Conservation (phyloP, 2,888 invertebrate species). For the Ischnura elegans region DNA sequence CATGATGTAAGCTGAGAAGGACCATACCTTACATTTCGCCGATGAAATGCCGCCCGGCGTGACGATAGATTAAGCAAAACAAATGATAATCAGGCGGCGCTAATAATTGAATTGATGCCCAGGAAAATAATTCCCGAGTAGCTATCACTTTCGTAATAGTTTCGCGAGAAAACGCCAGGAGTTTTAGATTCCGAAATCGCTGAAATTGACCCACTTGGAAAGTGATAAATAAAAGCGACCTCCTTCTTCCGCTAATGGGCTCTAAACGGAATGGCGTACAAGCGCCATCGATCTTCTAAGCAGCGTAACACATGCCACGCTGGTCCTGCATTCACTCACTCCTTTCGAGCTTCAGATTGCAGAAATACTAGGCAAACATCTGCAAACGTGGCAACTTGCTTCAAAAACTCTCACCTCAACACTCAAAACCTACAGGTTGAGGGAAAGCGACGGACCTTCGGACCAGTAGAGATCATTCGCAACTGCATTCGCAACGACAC, state of each 20-base stretch:
- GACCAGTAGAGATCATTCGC: no score
- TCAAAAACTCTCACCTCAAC: neutral
- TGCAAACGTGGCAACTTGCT: neutral
- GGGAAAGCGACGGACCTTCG: no score
- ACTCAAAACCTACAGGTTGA: no score
- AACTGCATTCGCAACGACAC: no score
- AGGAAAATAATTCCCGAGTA: neutral
- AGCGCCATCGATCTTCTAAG: conserved; percentile 19
- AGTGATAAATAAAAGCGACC: conserved; percentile 4
- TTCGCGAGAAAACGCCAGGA: neutral
- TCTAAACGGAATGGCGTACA: conserved; percentile 32
- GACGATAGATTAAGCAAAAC: neutral
- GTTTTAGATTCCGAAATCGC: neutral
- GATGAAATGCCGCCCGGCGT: no score
- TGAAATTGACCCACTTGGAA: conserved; percentile 29
- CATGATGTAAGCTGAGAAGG: no score
- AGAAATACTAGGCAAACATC: neutral
- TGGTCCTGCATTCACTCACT: neutral
- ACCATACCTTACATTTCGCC: no score
- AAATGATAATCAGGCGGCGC: neutral
- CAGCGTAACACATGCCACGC: neutral
- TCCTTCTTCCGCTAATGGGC: conserved; percentile 16
- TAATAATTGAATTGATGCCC: neutral
- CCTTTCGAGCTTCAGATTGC: neutral
- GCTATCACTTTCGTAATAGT: conserved; percentile 6